Evolutionary conservation across 2,113 vertebrate genomes (phyloP).

Genomic region (Vulpes lagopus): DNA sequence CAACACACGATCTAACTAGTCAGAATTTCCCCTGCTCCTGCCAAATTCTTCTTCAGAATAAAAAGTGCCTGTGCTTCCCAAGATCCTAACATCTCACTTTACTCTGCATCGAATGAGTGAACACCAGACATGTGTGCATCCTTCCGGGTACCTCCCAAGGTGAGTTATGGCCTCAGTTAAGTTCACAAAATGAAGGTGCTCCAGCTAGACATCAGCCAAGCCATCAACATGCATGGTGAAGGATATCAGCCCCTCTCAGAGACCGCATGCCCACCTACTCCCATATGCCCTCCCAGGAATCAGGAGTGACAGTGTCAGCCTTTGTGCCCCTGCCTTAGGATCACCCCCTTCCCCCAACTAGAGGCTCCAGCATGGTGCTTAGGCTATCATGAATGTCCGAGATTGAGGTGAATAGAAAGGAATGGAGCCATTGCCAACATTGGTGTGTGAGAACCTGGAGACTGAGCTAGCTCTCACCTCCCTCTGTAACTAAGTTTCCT

Average conservation of each 20-base stretch:
- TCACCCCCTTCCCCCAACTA: not conserved
- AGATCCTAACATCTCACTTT: constrained; percentile 15
- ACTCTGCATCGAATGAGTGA: not conserved
- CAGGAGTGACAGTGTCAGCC: not conserved
- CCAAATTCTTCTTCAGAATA: constrained; percentile 7
- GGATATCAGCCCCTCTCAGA: not conserved
- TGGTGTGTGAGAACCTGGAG: constrained; percentile 24
- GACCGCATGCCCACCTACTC: not conserved
- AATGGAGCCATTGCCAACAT: not conserved
- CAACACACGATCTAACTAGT: not conserved
- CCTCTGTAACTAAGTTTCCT: constrained; percentile 79
- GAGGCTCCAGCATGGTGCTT: not conserved
- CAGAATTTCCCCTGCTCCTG: not conserved
- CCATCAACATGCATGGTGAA: not conserved
- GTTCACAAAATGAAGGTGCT: not conserved
- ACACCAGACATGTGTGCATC: not conserved
- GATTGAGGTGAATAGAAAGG: constrained; percentile 59
- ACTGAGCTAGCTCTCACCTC: constrained; percentile 79
- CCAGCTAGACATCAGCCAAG: not conserved
- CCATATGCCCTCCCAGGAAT: not conserved
- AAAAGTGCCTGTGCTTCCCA: constrained; percentile 23
- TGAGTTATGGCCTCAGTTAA: not conserved
- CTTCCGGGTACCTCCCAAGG: constrained; percentile 1
- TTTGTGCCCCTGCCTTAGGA: constrained; percentile 38
- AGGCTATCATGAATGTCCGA: not conserved